Conservation (phyloP, 35 echinoderm and acorn worm species). For the Lytechinus pictus region DNA sequence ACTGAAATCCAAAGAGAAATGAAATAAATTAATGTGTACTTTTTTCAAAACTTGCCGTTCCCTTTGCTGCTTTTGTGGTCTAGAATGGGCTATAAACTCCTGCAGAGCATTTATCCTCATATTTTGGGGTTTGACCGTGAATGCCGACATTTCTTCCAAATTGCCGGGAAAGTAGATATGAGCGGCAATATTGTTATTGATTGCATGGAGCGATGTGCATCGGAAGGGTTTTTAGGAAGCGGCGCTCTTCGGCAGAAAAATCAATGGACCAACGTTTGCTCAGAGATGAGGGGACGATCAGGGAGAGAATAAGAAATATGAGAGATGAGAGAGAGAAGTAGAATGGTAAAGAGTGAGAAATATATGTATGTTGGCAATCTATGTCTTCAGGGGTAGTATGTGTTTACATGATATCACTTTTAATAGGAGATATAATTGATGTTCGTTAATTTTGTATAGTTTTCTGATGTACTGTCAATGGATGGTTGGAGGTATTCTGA, state of each 20-base stretch:
- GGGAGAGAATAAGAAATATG: neutral
- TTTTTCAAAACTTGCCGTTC: neutral
- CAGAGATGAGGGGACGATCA: neutral
- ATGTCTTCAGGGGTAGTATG: neutral
- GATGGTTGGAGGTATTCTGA: too few species aligned
- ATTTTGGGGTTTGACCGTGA: neutral
- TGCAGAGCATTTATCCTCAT: neutral
- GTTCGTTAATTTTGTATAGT: neutral
- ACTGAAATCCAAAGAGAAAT: slow-evolving; percentile 10
- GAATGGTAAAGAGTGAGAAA: neutral
- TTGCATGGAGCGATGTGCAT: neutral
- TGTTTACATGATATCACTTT: neutral
- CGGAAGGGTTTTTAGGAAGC: neutral
- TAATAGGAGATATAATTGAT: neutral
- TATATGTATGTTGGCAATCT: neutral
- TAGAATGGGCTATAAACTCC: neutral
- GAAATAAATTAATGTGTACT: neutral
- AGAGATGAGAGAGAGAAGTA: too few species aligned
- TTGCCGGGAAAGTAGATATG: neutral
- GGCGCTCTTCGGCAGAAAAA: neutral
- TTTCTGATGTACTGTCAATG: neutral
- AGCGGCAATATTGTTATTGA: slow-evolving; percentile 4
- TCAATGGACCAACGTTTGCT: slow-evolving; percentile 10
- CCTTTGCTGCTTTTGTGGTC: neutral
- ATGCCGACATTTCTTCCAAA: neutral